Conservation (phyloP, 1,140 invertebrate species). For the Theocolax elegans region DNA sequence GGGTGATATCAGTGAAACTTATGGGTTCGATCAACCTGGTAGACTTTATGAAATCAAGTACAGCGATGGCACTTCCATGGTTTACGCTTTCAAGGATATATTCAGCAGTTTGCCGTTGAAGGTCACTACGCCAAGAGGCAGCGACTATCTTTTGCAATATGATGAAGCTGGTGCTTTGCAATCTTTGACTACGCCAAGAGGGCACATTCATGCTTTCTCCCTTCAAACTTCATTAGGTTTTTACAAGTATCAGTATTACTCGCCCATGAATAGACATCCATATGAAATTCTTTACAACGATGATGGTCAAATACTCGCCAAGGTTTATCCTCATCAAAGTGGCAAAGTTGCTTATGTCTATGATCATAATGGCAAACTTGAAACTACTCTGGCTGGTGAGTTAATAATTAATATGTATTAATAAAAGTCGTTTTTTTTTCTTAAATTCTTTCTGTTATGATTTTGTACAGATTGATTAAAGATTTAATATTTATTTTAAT, state of each 20-base stretch:
- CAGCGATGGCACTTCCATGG: slow-evolving; percentile 85
- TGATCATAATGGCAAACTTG: slow-evolving; percentile 83
- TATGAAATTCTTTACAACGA: slow-evolving; percentile 93
- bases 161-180: slow-evolving; percentile 91
- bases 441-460: neutral
- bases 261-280: slow-evolving; percentile 88
- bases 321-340: slow-evolving; percentile 90
- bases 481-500: too few species aligned
- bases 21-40: slow-evolving; percentile 88
- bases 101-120: slow-evolving; percentile 89
- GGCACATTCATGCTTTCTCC: slow-evolving; percentile 92
- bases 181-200: slow-evolving; percentile 89
- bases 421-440: slow-evolving; percentile 36
- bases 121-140: slow-evolving; percentile 90
- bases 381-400: slow-evolving; percentile 82
- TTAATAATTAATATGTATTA: too few species aligned
- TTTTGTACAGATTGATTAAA: too few species aligned
- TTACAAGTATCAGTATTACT: slow-evolving; percentile 92
- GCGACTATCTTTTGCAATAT: slow-evolving; percentile 91
- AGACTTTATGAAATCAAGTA: slow-evolving; percentile 88
- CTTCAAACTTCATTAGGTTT: slow-evolving; percentile 92
- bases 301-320: slow-evolving; percentile 86
- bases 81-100: slow-evolving; percentile 89
- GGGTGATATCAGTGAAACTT: slow-evolving; percentile 89
- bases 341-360: slow-evolving; percentile 90